Conservation (phyloP, 2,797 vertebrate genomes). For the Platyrinchus mystaceus region DNA sequence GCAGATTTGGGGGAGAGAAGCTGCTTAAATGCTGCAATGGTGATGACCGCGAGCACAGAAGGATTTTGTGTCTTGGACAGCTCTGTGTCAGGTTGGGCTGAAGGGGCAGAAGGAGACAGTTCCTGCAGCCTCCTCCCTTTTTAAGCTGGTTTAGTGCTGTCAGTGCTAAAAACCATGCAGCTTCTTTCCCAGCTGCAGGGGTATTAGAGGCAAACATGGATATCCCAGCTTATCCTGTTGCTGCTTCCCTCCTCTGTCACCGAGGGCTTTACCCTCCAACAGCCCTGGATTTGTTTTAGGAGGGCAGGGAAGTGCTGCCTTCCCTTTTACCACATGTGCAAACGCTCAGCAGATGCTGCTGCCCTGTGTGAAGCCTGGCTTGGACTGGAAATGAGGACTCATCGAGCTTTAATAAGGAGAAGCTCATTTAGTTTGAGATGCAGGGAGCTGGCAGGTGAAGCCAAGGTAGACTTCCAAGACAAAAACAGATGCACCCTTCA, state of each 20-base stretch:
- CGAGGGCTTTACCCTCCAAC: not conserved
- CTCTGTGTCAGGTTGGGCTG: not conserved
- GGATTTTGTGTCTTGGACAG: not conserved
- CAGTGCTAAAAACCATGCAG: not conserved
- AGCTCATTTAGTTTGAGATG: not conserved
- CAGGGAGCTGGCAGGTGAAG: not conserved
- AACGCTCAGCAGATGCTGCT: not conserved
- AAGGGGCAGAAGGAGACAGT: not conserved
- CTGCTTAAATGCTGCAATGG: not conserved
- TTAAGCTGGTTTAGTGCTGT: not conserved
- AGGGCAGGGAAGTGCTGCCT: not conserved
- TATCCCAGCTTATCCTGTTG: not conserved
- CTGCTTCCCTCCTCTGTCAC: not conserved
- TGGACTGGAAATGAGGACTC: not conserved
- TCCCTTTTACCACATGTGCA: not conserved
- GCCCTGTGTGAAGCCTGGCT: not conserved
- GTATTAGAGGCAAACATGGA: not conserved
- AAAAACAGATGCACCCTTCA: not conserved
- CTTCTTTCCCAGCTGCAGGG: not conserved
- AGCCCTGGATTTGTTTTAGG: not conserved
- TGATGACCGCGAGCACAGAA: too few relatives aligned
- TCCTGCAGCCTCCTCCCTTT: not conserved
- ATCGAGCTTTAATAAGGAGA: not conserved
- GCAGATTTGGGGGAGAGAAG: not conserved
- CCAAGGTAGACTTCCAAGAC: not conserved